These are phyloP conservation scores for Ophion obscuratus DNA, from an alignment of 2,888 invertebrate genomes.

Conservation along the genomic window DNA sequence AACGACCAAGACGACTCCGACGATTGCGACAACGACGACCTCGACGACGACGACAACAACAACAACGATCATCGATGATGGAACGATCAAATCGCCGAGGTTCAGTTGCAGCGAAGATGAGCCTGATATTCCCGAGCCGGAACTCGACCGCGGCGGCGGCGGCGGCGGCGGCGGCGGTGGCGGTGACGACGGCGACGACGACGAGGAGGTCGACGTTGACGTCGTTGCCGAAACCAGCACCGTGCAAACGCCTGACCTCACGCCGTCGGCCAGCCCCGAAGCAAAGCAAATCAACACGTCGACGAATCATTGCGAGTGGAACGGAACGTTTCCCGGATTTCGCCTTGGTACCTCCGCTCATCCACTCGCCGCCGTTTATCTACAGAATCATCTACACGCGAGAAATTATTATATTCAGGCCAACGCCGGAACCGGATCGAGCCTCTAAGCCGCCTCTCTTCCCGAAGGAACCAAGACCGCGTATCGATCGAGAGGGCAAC, in stretches of 20 bases:
- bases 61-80: conserved; percentile 62
- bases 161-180: conserved; percentile 75
- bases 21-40: neutral
- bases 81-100: conserved; percentile 75
- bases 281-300: conserved; percentile 72
- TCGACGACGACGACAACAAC: no score
- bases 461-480: no score
- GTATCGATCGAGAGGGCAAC: no score
- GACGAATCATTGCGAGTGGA: conserved; percentile 75
- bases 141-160: conserved; percentile 79
- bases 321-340: conserved; percentile 66
- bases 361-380: conserved; percentile 76
- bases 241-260: conserved; percentile 73
- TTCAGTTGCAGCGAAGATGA: conserved; percentile 83
- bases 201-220: conserved; percentile 78
- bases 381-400: conserved; percentile 81
- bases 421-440: conserved; percentile 77
- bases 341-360: conserved; percentile 69
- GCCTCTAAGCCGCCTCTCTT: conserved; percentile 71
- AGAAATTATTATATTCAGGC: conserved; percentile 80
- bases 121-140: conserved; percentile 79
- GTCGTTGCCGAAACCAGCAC: conserved; percentile 80
- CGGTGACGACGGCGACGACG: conserved; percentile 78
- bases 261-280: conserved; percentile 80
- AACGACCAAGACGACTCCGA: neutral